Evolutionary conservation across 2,797 vertebrate genomes (phyloP).

Genomic region (Morus bassanus): DNA sequence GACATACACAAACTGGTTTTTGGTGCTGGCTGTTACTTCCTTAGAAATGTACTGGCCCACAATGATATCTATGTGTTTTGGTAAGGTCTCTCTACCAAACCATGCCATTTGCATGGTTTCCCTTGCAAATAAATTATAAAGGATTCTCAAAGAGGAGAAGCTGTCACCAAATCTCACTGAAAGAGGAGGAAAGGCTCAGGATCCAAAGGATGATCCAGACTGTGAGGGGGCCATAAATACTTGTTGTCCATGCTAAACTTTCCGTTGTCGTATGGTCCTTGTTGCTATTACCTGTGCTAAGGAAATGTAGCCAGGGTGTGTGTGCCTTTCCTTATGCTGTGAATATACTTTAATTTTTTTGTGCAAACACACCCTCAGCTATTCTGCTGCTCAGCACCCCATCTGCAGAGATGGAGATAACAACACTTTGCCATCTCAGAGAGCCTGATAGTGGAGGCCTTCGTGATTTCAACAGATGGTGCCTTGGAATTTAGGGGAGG

Average conservation of each 20-base stretch:
- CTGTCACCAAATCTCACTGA: background rate
- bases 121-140: background rate
- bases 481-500: conserved; percentile 39
- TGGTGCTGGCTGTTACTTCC: background rate
- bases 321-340: background rate
- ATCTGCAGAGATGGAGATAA: conserved; percentile 26
- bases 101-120: background rate
- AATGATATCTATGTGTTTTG: background rate
- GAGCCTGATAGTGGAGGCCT: background rate
- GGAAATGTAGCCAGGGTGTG: background rate
- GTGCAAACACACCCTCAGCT: conserved; percentile 15
- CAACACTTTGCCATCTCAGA: background rate
- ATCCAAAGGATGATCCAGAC: background rate
- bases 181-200: background rate
- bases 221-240: background rate
- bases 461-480: conserved; percentile 53
- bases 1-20: accelerated
- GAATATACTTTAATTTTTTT: background rate
- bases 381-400: background rate
- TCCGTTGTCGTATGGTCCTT: accelerated
- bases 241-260: background rate
- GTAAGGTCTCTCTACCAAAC: background rate
- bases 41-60: background rate
- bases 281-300: background rate
- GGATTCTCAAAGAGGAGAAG: background rate